A percentile compares a stretch with the other conserved stretches of the same genome.
Conservation (phyloP, 2,888 invertebrate species). For the Ephialtes manifestator region DNA sequence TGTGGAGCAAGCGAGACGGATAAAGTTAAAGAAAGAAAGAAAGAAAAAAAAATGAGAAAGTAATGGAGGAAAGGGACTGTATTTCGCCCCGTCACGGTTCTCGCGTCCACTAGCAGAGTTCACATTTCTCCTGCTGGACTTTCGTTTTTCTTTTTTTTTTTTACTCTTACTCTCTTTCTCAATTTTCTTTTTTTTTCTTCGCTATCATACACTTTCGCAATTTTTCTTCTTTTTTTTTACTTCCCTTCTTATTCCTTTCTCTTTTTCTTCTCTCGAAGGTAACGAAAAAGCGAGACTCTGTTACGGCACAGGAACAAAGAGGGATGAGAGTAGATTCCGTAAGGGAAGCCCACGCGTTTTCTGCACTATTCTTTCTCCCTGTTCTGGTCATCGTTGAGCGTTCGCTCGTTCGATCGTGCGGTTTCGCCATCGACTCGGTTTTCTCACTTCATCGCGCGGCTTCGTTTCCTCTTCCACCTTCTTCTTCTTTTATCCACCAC, state of each 20-base stretch:
- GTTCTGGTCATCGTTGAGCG: constrained; percentile 37
- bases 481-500: constrained; percentile 60
- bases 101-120: constrained; percentile 40
- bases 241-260: not conserved
- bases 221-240: constrained; percentile 3
- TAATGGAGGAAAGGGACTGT: constrained; percentile 41
- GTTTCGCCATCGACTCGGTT: constrained; percentile 16
- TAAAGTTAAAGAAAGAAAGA: constrained; percentile 30
- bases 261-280: constrained; percentile 25
- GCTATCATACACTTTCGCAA: constrained; percentile 9
- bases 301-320: not conserved
- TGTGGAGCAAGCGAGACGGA: constrained; percentile 23
- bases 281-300: constrained; percentile 32
- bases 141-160: constrained; percentile 26
- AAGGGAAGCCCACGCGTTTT: constrained; percentile 67
- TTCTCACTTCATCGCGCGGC: constrained; percentile 33
- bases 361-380: constrained; percentile 26
- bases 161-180: constrained; percentile 2
- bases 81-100: constrained; percentile 66
- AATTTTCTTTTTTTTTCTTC: constrained; percentile 22
- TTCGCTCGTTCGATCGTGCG: not conserved
- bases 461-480: constrained; percentile 35
- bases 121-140: constrained; percentile 24
- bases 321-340: constrained; percentile 47
- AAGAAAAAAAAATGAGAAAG: constrained; percentile 27